Evolutionary conservation across 1,140 invertebrate genomes (phyloP).

Genomic region (Drosophila repletoides): DNA sequence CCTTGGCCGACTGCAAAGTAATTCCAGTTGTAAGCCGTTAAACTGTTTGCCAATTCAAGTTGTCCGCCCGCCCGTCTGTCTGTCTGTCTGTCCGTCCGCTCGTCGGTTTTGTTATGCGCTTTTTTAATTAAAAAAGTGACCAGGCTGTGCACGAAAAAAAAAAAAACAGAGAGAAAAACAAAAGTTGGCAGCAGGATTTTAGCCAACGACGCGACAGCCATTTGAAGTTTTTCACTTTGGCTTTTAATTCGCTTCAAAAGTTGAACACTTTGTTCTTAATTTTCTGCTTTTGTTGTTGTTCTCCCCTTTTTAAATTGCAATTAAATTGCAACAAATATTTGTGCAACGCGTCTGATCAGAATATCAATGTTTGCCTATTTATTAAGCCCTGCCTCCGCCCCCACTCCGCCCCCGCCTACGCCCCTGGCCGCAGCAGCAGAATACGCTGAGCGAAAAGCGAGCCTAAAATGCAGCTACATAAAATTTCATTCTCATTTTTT

Average conservation of each 20-base stretch:
- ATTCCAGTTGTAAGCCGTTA: slow-evolving; percentile 41
- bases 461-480: no score
- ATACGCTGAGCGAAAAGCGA: no score
- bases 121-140: slow-evolving; percentile 74
- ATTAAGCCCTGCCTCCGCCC: no score
- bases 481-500: no score
- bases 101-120: slow-evolving; percentile 2
- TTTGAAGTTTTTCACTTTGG: slow-evolving; percentile 54
- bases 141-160: no score
- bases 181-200: slow-evolving; percentile 27
- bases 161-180: no score
- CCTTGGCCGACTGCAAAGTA: slow-evolving; percentile 17
- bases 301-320: slow-evolving; percentile 28
- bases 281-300: slow-evolving; percentile 1
- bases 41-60: slow-evolving; percentile 51
- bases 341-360: no score
- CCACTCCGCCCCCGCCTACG: no score
- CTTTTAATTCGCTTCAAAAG: slow-evolving; percentile 40
- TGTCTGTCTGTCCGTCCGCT: no score
- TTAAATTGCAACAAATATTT: slow-evolving; percentile 18
- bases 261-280: slow-evolving; percentile 19
- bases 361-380: no score
- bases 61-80: no score
- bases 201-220: slow-evolving; percentile 28
- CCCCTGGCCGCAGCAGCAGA: no score